Percentiles rank a stretch among this genome's conserved stretches.
These are phyloP conservation scores for Coccyzus lansbergi DNA, from an alignment of 2,797 vertebrate genomes.

Conservation along the genomic window DNA sequence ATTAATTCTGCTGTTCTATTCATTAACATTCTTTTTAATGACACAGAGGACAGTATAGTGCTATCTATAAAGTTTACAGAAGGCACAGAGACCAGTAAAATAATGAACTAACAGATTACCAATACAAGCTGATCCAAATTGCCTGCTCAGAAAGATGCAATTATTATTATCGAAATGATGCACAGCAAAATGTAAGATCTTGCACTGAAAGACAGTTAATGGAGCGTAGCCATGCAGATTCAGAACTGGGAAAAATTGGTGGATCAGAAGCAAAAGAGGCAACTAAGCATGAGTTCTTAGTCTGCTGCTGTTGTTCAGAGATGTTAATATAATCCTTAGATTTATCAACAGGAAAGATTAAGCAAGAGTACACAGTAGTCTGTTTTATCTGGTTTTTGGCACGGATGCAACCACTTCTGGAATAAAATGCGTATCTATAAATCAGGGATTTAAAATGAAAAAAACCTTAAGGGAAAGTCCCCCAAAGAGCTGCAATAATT, in stretches of 20 bases:
- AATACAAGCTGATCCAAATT: neutral
- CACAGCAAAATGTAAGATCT: neutral
- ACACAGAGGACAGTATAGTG: neutral
- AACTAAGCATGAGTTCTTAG: neutral
- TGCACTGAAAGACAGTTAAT: neutral
- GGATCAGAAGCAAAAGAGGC: neutral
- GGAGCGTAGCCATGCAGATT: neutral
- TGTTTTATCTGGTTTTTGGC: conserved; percentile 43
- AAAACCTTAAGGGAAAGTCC: neutral
- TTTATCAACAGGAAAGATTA: conserved; percentile 63
- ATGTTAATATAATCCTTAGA: conserved; percentile 54
- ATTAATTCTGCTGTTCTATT: neutral
- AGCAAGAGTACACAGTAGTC: conserved; percentile 19
- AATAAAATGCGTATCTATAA: neutral
- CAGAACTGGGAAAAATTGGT: neutral
- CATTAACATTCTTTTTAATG: neutral
- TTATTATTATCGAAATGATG: neutral
- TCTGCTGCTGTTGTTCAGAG: conserved; percentile 11
- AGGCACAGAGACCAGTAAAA: neutral
- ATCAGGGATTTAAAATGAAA: conserved; percentile 17
- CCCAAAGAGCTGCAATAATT: neutral
- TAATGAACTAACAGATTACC: neutral
- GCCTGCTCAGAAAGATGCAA: neutral
- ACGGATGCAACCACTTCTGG: conserved; percentile 17
- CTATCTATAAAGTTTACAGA: neutral